phyloP scores from a whole-genome alignment of 2,888 invertebrate species.

The Acanthosepion lycidas region DNA sequence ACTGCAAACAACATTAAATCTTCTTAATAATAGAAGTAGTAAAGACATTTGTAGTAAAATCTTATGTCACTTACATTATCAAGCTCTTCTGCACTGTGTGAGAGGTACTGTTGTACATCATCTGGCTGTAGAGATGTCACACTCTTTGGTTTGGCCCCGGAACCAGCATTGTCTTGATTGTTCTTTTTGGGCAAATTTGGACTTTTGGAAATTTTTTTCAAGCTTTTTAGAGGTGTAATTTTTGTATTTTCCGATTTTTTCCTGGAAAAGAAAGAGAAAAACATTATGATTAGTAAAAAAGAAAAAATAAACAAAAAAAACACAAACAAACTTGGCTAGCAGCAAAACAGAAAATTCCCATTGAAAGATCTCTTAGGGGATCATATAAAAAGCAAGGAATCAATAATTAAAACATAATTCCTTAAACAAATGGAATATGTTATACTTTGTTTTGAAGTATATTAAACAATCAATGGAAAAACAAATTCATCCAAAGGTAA shows the following conservation, averaged over 20 bases:
- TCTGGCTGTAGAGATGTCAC: conserved; percentile 44
- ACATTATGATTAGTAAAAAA: background rate
- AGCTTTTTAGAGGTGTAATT: conserved; percentile 49
- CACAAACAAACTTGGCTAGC: background rate
- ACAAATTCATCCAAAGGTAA: background rate
- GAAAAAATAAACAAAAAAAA: too few relatives aligned
- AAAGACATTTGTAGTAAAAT: background rate
- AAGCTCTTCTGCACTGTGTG: conserved; percentile 49
- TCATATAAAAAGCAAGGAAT: too few relatives aligned
- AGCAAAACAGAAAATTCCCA: too few relatives aligned
- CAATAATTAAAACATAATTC: background rate
- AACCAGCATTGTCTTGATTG: conserved; percentile 55
- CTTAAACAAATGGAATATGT: background rate
- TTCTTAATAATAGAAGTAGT: background rate
- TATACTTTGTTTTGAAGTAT: background rate
- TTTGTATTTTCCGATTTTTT: conserved; percentile 48
- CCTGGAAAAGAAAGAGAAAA: conserved; percentile 13
- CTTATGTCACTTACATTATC: conserved; percentile 43
- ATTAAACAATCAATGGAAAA: background rate
- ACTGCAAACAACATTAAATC: background rate
- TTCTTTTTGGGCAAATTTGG: conserved; percentile 64
- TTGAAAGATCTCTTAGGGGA: background rate
- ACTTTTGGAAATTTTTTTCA: conserved; percentile 62
- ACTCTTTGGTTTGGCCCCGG: conserved; percentile 47
- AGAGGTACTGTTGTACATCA: conserved; percentile 42